Conservation (phyloP, 2,113 vertebrate species). For the Myiozetetes cayanensis region DNA sequence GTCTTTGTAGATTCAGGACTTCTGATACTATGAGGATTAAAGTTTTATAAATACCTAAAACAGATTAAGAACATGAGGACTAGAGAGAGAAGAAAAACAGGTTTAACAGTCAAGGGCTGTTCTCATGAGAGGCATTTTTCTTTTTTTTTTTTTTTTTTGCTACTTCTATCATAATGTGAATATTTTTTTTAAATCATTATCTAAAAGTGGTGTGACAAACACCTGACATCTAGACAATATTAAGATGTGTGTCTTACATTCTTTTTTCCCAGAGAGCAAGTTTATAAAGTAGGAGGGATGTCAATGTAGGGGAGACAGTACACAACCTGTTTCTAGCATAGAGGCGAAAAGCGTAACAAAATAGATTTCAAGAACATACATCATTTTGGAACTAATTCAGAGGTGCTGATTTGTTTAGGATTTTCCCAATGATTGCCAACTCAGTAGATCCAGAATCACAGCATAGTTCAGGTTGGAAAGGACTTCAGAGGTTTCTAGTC, state of each 20-base stretch:
- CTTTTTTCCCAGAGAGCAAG: neutral
- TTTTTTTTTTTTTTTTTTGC: neutral
- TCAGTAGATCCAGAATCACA: neutral
- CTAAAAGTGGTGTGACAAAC: neutral
- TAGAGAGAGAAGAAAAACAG: neutral
- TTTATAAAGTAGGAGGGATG: neutral
- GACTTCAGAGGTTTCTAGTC: neutral
- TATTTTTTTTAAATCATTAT: neutral
- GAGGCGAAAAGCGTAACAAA: neutral
- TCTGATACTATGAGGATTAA: constrained; percentile 1
- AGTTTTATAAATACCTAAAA: constrained; percentile 42
- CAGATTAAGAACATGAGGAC: constrained; percentile 19
- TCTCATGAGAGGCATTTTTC: neutral
- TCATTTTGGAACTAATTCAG: neutral
- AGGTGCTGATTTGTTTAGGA: neutral
- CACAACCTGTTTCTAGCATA: neutral
- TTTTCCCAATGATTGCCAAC: neutral
- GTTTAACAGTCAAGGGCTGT: neutral
- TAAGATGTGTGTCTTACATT: neutral
- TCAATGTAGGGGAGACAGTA: neutral
- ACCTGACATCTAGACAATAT: neutral
- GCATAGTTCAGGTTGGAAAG: neutral
- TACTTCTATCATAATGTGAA: neutral
- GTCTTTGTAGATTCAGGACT: neutral
- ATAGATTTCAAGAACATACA: neutral